Base-by-base conservation (phyloP, 1,140 invertebrate species). In the Argopecten irradians region DNA sequence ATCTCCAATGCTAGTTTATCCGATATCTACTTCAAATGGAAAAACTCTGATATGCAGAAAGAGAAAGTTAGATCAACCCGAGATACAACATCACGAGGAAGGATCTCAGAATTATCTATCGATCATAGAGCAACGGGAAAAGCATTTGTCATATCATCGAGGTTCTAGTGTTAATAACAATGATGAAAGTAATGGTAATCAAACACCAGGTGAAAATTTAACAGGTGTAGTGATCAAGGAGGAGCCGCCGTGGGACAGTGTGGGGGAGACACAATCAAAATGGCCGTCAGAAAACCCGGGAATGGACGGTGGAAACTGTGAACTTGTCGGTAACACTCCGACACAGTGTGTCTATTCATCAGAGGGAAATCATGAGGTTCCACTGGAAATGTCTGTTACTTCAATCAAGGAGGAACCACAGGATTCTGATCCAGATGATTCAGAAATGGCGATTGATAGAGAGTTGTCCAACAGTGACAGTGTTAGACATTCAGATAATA, bases 91-190 rank as follows among this genome's bases (percentile, higher is more conserved):
- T 13, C 19, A 84, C 22, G 8, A 22, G 3, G n/a, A 86, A 55
- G 43, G 32, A n/a, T n/a, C n/a, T n/a, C n/a, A n/a, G n/a, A n/a
- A n/a, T n/a, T n/a, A n/a, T n/a, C n/a, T n/a, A n/a, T n/a, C n/a
- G n/a, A n/a, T n/a, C n/a, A n/a, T n/a, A 82, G 83, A 84, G 36
- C 86, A 83, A 35, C 43, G 35, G 46, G 71, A 22, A 82, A 43
- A 41, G 35, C 39, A 34, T 43, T 83, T 33, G 33, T 3, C 32
- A 14, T 13, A 41, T 36, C 36, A 39, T 9, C 5, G 11, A 35
- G 19, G 39, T 82, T n/a, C 34, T 71, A 86, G 19, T 86, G 22
- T 71, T 0, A 71, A n/a, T n/a, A n/a, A 35, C 19, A 35, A 34
- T 34, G 35, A 32, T 33, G 19, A 39, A 39, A 39, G 32, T 8